Evolutionary conservation across 1,140 invertebrate species (phyloP).

Genomic region (Dryas iulia): DNA sequence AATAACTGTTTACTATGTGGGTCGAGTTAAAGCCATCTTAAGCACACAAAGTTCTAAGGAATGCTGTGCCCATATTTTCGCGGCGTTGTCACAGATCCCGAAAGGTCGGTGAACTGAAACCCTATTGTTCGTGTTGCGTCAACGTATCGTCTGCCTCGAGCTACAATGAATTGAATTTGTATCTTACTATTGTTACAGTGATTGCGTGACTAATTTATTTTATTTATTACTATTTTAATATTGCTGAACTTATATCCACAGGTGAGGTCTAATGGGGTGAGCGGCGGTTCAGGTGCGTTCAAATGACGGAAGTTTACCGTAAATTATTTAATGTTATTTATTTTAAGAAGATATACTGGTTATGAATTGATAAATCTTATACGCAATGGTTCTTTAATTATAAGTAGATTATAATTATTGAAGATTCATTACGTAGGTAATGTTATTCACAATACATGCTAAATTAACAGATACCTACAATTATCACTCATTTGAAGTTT

Average conservation of each 20-base stretch:
- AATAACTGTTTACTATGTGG: slow-evolving; percentile 10
- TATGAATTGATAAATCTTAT: no score
- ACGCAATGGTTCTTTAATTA: no score
- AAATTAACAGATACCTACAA: no score
- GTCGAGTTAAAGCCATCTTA: slow-evolving; percentile 21
- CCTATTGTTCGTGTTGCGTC: slow-evolving; percentile 77
- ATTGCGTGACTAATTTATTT: slow-evolving; percentile 70
- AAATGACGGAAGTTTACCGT: background rate
- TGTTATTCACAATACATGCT: no score
- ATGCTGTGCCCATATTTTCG: slow-evolving; percentile 75
- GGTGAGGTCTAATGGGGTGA: slow-evolving; percentile 13
- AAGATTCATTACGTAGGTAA: no score
- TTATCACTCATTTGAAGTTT: no score
- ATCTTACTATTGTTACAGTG: slow-evolving; percentile 69
- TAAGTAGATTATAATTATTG: no score
- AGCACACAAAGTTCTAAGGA: slow-evolving; percentile 45
- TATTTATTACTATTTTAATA: slow-evolving; percentile 44
- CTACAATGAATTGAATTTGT: slow-evolving; percentile 75
- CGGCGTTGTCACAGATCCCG: slow-evolving; percentile 73
- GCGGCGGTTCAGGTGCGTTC: background rate
- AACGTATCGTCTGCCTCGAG: slow-evolving; percentile 73
- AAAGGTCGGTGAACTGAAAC: slow-evolving; percentile 75
- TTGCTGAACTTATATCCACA: slow-evolving; percentile 33
- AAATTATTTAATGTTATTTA: background rate
- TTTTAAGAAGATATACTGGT: background rate